Evolutionary conservation across 2,797 vertebrate genomes (phyloP).

Genomic region (Morelia viridis): DNA sequence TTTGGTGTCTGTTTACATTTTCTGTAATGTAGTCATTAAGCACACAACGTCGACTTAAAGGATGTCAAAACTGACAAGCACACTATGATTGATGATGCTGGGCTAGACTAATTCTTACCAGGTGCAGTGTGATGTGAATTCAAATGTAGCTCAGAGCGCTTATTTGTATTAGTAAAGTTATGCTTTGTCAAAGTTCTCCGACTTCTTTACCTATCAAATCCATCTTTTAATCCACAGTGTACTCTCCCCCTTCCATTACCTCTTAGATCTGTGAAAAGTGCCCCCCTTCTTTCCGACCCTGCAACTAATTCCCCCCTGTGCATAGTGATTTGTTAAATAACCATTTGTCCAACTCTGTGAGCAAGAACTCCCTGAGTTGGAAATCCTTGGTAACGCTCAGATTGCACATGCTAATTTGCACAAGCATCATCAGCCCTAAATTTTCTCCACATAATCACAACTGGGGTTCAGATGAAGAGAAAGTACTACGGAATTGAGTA

Average conservation of each 20-base stretch:
- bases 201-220: slow-evolving; percentile 71
- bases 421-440: background rate
- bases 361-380: slow-evolving; percentile 46
- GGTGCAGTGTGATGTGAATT: slow-evolving; percentile 83
- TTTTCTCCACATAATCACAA: background rate
- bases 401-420: background rate
- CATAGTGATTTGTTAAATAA: slow-evolving; percentile 33
- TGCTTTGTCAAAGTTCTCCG: slow-evolving; percentile 71
- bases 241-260: slow-evolving; percentile 34
- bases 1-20: slow-evolving; percentile 84
- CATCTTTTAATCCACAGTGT: slow-evolving; percentile 66
- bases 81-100: slow-evolving; percentile 81
- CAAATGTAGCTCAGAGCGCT: slow-evolving; percentile 75
- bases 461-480: background rate
- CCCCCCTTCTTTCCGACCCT: slow-evolving; percentile 50
- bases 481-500: background rate
- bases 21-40: slow-evolving; percentile 84
- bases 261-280: slow-evolving; percentile 53
- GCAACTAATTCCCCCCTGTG: slow-evolving; percentile 9
- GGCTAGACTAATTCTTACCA: slow-evolving; percentile 85
- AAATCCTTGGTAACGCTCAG: slow-evolving; percentile 53
- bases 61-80: slow-evolving; percentile 82
- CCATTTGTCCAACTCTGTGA: slow-evolving; percentile 47
- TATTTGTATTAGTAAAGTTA: slow-evolving; percentile 78
- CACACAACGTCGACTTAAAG: slow-evolving; percentile 78